These are phyloP conservation scores for Pomacea maculata DNA, from an alignment of 1,140 invertebrate species.

Conservation along the genomic window DNA sequence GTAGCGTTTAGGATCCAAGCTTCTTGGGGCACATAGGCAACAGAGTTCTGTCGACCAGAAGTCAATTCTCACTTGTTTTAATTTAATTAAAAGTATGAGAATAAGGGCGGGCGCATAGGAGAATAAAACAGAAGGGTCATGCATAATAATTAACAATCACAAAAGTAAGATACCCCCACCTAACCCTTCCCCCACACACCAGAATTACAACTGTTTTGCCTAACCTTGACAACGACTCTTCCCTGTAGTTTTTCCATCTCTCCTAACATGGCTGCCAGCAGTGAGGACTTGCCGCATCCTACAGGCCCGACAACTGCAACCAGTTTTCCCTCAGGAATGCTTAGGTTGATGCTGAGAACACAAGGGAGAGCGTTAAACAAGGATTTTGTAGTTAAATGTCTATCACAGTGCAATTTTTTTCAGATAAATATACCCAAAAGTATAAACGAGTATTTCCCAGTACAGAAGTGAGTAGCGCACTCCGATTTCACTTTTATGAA, in stretches of 20 bases:
- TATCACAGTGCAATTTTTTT: too few relatives aligned
- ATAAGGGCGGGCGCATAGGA: not conserved
- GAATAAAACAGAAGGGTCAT: not conserved
- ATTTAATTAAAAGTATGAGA: too few relatives aligned
- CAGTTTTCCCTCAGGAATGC: slow-evolving; percentile 50
- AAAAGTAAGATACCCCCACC: too few relatives aligned
- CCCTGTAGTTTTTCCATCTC: slow-evolving; percentile 56
- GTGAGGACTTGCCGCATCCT: slow-evolving; percentile 77
- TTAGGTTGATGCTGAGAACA: slow-evolving; percentile 44
- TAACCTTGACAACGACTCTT: slow-evolving; percentile 75
- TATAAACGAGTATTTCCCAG: too few relatives aligned
- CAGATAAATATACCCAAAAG: too few relatives aligned
- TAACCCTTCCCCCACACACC: too few relatives aligned
- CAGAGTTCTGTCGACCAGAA: slow-evolving; percentile 36
- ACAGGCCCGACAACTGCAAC: slow-evolving; percentile 68
- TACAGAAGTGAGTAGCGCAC: too few relatives aligned
- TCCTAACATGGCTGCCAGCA: slow-evolving; percentile 73
- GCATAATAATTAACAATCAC: too few relatives aligned
- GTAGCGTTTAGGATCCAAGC: slow-evolving; percentile 86
- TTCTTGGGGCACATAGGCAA: slow-evolving; percentile 81
- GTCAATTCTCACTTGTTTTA: not conserved
- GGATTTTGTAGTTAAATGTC: too few relatives aligned
- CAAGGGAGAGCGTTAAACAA: too few relatives aligned
- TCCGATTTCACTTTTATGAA: not conserved
- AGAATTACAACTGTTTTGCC: not conserved